Evolutionary conservation across 2,797 vertebrate species (phyloP).

Genomic region (Dipus sagitta): DNA sequence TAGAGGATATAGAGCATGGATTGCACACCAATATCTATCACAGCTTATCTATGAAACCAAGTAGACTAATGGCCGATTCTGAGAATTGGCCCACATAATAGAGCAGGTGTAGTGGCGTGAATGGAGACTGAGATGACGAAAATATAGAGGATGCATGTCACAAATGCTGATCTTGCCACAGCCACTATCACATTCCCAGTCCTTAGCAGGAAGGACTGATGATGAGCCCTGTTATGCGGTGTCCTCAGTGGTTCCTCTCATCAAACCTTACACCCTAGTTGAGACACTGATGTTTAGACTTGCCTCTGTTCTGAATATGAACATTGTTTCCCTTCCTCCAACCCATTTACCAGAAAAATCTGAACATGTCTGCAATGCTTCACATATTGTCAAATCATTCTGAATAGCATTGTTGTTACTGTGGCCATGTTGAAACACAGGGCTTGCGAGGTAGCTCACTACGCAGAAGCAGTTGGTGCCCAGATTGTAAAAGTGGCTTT

Average conservation of each 20-base stretch:
- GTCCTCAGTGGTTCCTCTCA: accelerated
- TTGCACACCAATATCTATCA: no score
- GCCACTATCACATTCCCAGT: neutral
- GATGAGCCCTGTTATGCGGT: neutral
- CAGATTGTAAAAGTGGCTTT: neutral
- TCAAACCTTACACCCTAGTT: neutral
- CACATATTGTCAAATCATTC: no score
- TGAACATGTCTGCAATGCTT: neutral
- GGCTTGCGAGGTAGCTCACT: neutral
- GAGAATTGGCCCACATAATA: neutral
- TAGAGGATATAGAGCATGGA: neutral
- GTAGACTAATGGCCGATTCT: neutral
- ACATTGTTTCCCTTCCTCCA: neutral
- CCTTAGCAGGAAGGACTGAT: neutral
- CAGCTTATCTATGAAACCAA: neutral
- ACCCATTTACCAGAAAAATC: neutral
- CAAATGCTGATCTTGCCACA: no score
- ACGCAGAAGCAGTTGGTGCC: neutral
- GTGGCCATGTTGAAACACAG: neutral
- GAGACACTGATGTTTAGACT: neutral
- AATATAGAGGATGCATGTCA: neutral
- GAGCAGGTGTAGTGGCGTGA: neutral
- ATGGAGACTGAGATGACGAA: neutral
- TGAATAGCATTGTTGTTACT: neutral
- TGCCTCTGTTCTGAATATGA: neutral